Evolutionary conservation across 2,888 invertebrate genomes (phyloP), one percentile per base, ranked within the genome.

Genomic region (Helleia helle): DNA sequence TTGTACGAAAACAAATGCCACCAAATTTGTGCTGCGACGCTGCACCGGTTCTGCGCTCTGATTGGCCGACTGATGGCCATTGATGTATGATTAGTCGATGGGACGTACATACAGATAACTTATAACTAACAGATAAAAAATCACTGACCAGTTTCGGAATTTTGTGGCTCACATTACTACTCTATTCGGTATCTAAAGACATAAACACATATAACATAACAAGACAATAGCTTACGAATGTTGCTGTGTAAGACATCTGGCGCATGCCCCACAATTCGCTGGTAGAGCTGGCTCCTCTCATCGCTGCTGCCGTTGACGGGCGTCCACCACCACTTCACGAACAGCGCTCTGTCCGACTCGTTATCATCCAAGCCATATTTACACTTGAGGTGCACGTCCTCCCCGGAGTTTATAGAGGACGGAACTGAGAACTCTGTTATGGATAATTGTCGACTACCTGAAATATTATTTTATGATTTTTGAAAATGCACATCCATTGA

Each of bases 321-420:
- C 17, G 59, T 67, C 64, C 66, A 67, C 75, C 74, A 81, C 81
- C 81, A 83, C 46, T 81, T 81, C 22, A 79, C 61, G 43, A 58
- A 66, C 24, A 69, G 43, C 0, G 45, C 55, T 8, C 47, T 49
- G 4, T 62, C 60, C 0, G 55, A 44, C 42, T 65, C 67, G 5
- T 47, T 47, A 4, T 44, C 46, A 4, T 26, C 46, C 29, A 69
- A 40, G 3, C 58, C 54, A 52, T 66, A 69, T 29, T 47, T 50
- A 46, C 80, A 80, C 26, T 52, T 58, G 27, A 81, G 53, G 40
- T 65, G 62, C 0, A 60, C 71, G 40, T 65, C 54, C 7, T 59
- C 53, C 0, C 74, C 80, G 0, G 52, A 48, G 43, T 62, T 57
- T 25, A 70, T 57, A 1, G 60, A 52, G 8, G 51, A 46, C 2